phyloP scores from a whole-genome alignment of 1,140 invertebrate genomes.

The Pantala flavescens region DNA sequence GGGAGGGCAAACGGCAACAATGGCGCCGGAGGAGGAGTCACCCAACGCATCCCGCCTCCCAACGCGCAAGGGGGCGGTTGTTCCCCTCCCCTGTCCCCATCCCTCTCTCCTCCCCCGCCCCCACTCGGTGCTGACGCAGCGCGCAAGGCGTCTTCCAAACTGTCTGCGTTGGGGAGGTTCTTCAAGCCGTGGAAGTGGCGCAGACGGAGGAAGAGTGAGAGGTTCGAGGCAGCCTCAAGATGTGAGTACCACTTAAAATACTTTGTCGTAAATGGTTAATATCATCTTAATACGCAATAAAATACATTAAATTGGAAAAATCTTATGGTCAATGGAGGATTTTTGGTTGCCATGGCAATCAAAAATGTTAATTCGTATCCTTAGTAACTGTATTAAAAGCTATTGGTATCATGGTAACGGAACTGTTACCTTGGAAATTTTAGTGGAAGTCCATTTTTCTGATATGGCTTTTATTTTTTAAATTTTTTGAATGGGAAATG shows the following conservation, averaged over 20 bases:
- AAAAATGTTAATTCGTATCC: too few relatives aligned
- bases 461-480: too few relatives aligned
- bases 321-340: too few relatives aligned
- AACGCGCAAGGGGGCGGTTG: too few relatives aligned
- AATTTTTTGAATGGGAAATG: too few relatives aligned
- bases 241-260: slow-evolving; percentile 60
- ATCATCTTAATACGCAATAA: too few relatives aligned
- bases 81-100: slow-evolving; percentile 16
- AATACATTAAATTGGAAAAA: too few relatives aligned
- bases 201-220: slow-evolving; percentile 96
- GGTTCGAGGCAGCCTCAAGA: slow-evolving; percentile 89
- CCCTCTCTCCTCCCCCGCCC: slow-evolving; percentile 20
- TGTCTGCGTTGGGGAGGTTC: slow-evolving; percentile 83
- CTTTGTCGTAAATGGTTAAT: background rate
- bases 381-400: too few relatives aligned
- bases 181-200: slow-evolving; percentile 99
- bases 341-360: too few relatives aligned
- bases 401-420: too few relatives aligned
- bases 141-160: slow-evolving; percentile 74
- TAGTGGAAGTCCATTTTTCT: too few relatives aligned
- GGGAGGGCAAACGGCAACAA: background rate
- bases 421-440: too few relatives aligned
- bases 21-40: background rate
- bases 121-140: slow-evolving; percentile 57
- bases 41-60: background rate